Evolutionary conservation across 2,797 vertebrate species (phyloP).

Genomic region (Sebastes itinus): DNA sequence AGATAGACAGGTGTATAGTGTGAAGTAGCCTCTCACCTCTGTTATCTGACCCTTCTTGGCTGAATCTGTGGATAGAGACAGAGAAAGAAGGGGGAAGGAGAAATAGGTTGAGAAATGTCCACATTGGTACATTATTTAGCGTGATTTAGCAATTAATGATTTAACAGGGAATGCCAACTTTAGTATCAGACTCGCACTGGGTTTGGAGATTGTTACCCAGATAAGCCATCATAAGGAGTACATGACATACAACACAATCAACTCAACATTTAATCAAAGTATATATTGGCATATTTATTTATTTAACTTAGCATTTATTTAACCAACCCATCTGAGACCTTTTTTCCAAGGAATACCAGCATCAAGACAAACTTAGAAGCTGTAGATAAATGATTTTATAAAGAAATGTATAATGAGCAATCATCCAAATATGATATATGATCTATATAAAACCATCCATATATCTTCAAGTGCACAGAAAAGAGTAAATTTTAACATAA

Average conservation of each 20-base stretch:
- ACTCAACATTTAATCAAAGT: background rate
- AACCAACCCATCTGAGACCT: background rate
- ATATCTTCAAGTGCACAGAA: background rate
- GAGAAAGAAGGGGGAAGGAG: constrained; percentile 7
- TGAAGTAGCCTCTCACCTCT: constrained; percentile 68
- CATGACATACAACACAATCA: background rate
- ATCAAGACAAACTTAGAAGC: background rate
- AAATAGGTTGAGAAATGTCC: constrained; percentile 4
- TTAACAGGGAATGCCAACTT: background rate
- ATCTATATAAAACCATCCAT: background rate
- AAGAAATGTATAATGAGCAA: background rate
- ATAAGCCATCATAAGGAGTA: background rate
- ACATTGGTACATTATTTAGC: constrained; percentile 27
- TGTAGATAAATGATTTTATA: background rate
- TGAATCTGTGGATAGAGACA: constrained; percentile 67
- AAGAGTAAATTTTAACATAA: background rate
- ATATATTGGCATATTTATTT: background rate
- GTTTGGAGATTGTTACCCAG: background rate
- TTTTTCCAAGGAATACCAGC: background rate
- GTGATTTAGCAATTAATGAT: background rate
- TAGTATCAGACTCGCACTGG: background rate
- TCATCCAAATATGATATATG: background rate
- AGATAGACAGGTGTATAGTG: constrained; percentile 1
- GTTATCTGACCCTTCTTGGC: constrained; percentile 66
- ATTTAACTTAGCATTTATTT: background rate